Evolutionary conservation across 2,113 vertebrate species (phyloP).

Genomic region (Charadrius vociferus): DNA sequence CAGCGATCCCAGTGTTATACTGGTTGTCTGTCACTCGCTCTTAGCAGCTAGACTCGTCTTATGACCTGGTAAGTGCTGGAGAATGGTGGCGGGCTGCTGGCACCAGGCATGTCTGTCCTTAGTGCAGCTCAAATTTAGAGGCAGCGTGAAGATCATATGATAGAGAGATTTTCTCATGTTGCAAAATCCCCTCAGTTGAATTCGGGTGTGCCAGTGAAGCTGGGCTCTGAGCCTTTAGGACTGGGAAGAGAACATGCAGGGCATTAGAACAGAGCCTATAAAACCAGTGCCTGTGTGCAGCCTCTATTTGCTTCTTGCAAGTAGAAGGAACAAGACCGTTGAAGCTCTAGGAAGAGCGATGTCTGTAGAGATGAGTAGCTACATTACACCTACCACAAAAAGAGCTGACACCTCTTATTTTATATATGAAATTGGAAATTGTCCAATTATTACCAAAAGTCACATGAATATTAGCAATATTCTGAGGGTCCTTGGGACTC

Average conservation of each 20-base stretch:
- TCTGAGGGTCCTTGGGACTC: not conserved
- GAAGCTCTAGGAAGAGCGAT: not conserved
- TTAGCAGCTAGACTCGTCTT: not conserved
- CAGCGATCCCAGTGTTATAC: not conserved
- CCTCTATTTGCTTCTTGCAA: not conserved
- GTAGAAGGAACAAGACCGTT: not conserved
- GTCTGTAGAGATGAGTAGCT: not conserved
- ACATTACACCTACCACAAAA: not conserved
- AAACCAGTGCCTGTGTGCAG: rapidly evolving
- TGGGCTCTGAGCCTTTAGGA: not conserved
- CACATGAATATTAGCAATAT: not conserved
- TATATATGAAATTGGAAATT: not conserved
- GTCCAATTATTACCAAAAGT: not conserved
- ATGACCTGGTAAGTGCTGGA: not conserved
- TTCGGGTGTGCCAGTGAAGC: not conserved
- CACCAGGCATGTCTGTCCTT: not conserved
- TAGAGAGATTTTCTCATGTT: not conserved
- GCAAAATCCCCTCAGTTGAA: not conserved
- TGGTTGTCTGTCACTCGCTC: not conserved
- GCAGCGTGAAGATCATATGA: not conserved
- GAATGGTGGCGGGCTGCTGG: not conserved
- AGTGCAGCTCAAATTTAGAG: not conserved
- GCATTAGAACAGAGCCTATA: not conserved
- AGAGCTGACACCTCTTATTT: not conserved
- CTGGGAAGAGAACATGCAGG: not conserved